Percentiles rank a stretch among this genome's conserved stretches.
phyloP scores from a whole-genome alignment of 2,888 invertebrate genomes.

The Drepana falcataria region DNA sequence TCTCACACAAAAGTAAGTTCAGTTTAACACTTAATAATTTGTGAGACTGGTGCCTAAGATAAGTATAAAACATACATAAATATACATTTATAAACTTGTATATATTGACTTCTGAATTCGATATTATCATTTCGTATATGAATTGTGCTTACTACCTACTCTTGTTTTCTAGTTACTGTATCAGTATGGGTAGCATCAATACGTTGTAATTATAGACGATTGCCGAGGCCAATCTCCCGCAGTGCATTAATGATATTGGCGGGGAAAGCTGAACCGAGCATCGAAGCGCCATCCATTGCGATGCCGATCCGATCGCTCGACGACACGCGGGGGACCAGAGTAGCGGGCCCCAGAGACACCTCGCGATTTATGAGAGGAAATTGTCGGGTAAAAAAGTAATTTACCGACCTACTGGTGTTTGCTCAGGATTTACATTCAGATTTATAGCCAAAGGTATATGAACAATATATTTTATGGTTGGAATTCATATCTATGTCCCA shows the following conservation, averaged over 20 bases:
- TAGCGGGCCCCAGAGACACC: slow-evolving; percentile 30
- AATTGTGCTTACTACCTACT: no score
- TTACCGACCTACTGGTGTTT: not conserved
- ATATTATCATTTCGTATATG: no score
- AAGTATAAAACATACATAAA: no score
- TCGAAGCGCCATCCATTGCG: slow-evolving; percentile 31
- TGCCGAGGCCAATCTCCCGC: slow-evolving; percentile 32
- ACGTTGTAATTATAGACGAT: slow-evolving; percentile 34
- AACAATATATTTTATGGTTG: no score
- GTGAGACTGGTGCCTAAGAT: no score
- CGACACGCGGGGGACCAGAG: slow-evolving; percentile 46
- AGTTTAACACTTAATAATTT: no score
- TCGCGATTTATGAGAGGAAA: slow-evolving; percentile 19
- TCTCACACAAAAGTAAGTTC: no score
- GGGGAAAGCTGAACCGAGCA: slow-evolving; percentile 25
- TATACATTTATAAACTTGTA: no score
- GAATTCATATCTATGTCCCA: no score
- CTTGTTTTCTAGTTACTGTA: no score
- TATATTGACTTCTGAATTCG: no score
- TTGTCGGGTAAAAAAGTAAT: slow-evolving; percentile 1
- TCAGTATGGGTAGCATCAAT: slow-evolving; percentile 1
- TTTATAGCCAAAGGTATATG: not conserved
- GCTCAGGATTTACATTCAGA: not conserved
- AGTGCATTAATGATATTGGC: slow-evolving; percentile 45
- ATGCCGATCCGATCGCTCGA: slow-evolving; percentile 39